Conservation (phyloP, 2,797 vertebrate species). For the Pogoniulus pusillus region DNA sequence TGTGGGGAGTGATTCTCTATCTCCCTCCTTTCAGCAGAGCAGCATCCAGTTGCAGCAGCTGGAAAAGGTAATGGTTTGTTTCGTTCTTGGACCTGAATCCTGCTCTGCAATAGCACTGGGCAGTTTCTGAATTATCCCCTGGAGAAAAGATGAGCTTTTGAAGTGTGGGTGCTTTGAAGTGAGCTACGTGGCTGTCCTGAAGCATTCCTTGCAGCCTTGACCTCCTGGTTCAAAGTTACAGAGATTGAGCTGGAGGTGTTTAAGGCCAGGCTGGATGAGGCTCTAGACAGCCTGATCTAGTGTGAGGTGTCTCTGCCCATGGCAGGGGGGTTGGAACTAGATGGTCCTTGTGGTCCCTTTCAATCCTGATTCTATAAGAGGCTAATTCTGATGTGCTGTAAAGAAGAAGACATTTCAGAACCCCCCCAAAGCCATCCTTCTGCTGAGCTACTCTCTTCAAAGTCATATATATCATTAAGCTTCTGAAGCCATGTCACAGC, state of each 20-base stretch:
- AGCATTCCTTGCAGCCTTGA: constrained; percentile 42
- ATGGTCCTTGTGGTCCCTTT: no score
- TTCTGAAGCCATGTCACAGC: not conserved
- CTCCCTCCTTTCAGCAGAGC: not conserved
- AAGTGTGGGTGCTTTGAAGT: not conserved
- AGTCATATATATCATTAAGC: not conserved
- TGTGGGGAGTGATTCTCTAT: not conserved
- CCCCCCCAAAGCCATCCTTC: not conserved
- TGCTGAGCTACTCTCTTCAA: not conserved
- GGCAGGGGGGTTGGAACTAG: no score
- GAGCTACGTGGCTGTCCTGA: not conserved
- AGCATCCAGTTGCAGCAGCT: not conserved
- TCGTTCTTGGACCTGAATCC: not conserved
- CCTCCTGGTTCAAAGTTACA: constrained; percentile 23
- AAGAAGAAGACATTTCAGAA: not conserved
- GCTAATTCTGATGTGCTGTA: not conserved
- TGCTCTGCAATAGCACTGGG: not conserved
- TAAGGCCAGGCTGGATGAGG: no score
- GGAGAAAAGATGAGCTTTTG: not conserved
- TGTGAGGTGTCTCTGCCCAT: no score
- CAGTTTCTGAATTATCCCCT: not conserved
- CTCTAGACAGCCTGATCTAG: no score
- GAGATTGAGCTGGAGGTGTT: not conserved
- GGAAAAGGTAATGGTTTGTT: not conserved
- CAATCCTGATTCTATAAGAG: not conserved